Evolutionary conservation across 2,113 vertebrate genomes (phyloP).

Genomic region (Elephas maximus): DNA sequence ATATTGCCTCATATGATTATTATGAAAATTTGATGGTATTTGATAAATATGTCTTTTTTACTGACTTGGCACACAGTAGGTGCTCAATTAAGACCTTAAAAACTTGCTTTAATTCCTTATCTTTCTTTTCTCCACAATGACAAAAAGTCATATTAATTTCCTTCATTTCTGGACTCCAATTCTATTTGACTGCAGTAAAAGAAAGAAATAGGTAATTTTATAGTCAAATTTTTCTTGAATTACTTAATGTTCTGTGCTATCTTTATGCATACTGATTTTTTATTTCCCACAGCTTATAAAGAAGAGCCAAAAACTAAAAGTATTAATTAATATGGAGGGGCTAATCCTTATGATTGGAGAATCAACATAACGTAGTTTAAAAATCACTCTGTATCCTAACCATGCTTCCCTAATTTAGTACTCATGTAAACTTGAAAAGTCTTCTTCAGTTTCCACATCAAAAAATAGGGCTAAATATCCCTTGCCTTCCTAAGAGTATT

Average conservation of each 20-base stretch:
- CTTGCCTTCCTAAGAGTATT: background rate
- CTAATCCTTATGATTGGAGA: background rate
- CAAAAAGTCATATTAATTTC: background rate
- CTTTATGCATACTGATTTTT: background rate
- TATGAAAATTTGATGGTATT: background rate
- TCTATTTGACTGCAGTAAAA: background rate
- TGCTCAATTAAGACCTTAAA: background rate
- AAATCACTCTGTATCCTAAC: background rate
- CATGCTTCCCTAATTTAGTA: background rate
- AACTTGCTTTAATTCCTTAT: background rate
- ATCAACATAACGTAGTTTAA: background rate
- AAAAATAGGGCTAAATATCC: background rate
- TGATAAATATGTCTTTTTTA: background rate
- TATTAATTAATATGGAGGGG: background rate
- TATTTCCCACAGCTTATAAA: background rate
- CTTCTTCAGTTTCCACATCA: background rate
- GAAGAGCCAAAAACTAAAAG: background rate
- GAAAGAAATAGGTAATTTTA: slow-evolving; percentile 18
- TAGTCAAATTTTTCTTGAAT: slow-evolving; percentile 3
- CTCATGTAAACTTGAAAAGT: background rate
- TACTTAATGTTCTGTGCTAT: background rate
- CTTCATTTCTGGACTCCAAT: background rate
- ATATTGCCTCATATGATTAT: background rate
- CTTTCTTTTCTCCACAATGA: background rate
- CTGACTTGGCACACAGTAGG: background rate